phyloP scores from a whole-genome alignment of 2,888 invertebrate genomes.

The Maniola hyperantus region DNA sequence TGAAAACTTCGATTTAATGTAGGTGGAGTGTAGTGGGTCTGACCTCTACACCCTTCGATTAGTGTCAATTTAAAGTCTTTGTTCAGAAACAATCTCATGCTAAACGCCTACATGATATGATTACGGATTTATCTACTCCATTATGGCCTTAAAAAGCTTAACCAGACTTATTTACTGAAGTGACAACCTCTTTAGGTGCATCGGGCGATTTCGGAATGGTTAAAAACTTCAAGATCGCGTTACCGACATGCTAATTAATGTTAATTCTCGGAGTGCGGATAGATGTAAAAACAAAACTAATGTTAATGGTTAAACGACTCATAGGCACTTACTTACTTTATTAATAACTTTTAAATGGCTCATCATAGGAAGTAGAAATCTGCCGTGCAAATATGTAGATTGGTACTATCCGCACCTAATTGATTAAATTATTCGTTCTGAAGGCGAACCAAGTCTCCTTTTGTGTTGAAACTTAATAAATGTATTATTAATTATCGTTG shows the following conservation, averaged over 20 bases:
- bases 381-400: constrained; percentile 44
- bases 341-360: constrained; percentile 1
- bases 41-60: constrained; percentile 19
- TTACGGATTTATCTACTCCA: constrained; percentile 8
- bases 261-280: too few species aligned
- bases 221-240: too few species aligned
- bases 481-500: neutral
- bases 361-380: constrained; percentile 39
- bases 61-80: constrained; percentile 27
- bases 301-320: too few species aligned
- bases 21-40: constrained; percentile 11
- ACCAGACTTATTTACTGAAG: neutral
- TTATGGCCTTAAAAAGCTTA: neutral
- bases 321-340: neutral
- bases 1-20: neutral
- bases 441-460: constrained; percentile 31
- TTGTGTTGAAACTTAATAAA: constrained; percentile 26
- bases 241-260: too few species aligned
- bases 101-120: constrained; percentile 15
- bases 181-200: too few species aligned
- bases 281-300: too few species aligned
- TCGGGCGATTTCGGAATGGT: too few species aligned
- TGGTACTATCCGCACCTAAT: constrained; percentile 40
- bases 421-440: constrained; percentile 34
- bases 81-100: constrained; percentile 17